A percentile compares a stretch with the other conserved stretches of the same genome.
phyloP scores from a whole-genome alignment of 2,113 vertebrate genomes.

The Polypterus senegalus region DNA sequence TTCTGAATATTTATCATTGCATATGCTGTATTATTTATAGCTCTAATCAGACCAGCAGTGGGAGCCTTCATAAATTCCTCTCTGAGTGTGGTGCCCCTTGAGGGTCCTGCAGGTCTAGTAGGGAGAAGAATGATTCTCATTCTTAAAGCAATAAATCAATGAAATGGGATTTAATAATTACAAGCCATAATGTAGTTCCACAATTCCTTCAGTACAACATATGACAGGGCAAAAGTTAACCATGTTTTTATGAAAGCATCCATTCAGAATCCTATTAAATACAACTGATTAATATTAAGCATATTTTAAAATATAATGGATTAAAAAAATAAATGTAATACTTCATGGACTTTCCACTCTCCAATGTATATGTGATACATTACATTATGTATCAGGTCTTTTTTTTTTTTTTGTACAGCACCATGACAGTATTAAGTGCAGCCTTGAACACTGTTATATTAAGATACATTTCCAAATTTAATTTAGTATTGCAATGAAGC shows the following conservation, averaged over 20 bases:
- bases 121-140: conserved; percentile 11
- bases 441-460: too few species aligned
- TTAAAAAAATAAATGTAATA: too few species aligned
- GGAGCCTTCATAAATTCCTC: conserved; percentile 13
- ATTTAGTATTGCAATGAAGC: too few species aligned
- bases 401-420: too few species aligned
- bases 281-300: too few species aligned
- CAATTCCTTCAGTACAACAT: conserved; percentile 15
- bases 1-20: conserved; percentile 21
- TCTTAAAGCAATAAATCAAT: conserved; percentile 16
- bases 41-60: conserved; percentile 14
- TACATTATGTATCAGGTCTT: too few species aligned
- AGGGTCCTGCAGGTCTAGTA: conserved; percentile 4
- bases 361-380: too few species aligned
- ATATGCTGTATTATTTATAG: conserved; percentile 25
- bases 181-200: conserved; percentile 2
- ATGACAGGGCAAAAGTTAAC: conserved; percentile 5
- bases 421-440: too few species aligned
- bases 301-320: too few species aligned
- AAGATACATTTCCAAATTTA: too few species aligned
- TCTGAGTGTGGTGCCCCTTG: accelerated
- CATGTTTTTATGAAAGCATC: conserved; percentile 1
- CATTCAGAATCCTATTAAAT: not conserved
- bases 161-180: conserved; percentile 23
- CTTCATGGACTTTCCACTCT: too few species aligned